Base-by-base conservation (phyloP, 2,797 vertebrate species). In the Tragelaphus oryx region DNA sequence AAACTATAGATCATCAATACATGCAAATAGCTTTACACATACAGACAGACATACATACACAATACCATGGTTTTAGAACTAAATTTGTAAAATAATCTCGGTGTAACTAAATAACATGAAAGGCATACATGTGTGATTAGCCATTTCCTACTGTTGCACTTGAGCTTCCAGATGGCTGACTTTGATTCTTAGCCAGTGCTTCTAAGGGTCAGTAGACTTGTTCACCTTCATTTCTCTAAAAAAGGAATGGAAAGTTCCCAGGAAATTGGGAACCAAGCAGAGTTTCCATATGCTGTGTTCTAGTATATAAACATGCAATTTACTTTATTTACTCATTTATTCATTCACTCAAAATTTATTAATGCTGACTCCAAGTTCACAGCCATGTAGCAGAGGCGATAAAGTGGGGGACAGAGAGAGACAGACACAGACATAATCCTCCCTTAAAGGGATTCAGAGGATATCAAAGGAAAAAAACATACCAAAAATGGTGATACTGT, bases 241-340 rank as follows among this genome's bases (percentile, higher is more conserved):
- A 93, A 92, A 95, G 96, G 97, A 92, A 62, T 96, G 97, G 97
- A 97, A 97, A 97, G 95, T 97, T 97, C 96, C 93, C 84, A 83
- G 94, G 93, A 93, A 95, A 82, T 6, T 94, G 93, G 96, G 89
- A 96, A 88, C 78, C 96, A 96, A 96, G 96, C 91, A 85, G 97
- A 83, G 97, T 90, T 89, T 83, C 96, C 96, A 97, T 96, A 97
- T 97, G 97, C 85, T 60, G 28, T 71, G 59, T 59, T 95, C 81
- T 79, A 86, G 71, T 55, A 84, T 87, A 78, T 88, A 76, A 95
- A 92, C 48, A 90, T 6, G 8, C 3, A 88, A 10, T 57, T n/a
- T 8, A n/a, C 62, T 89, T 95, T 91, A 76, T 89, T 95, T 89
- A 85, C 46, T 92, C 50, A 54, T 76, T 93, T 50, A 89, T 83